phyloP scores from a whole-genome alignment of 2,113 vertebrate genomes.

The Prunella fulvescens region DNA sequence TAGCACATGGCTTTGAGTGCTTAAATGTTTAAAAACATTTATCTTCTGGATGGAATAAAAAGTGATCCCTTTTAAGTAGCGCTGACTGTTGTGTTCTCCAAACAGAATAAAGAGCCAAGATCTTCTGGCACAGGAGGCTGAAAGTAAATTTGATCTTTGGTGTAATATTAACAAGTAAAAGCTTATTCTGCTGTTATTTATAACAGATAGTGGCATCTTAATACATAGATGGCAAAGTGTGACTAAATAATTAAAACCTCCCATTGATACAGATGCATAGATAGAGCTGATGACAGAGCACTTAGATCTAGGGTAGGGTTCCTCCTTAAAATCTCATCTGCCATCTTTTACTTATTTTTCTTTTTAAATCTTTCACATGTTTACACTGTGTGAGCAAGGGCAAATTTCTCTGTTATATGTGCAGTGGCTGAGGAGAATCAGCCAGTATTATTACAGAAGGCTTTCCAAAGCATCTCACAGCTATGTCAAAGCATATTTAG shows the following conservation, averaged over 20 bases:
- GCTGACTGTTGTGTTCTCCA: not conserved
- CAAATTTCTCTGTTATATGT: not conserved
- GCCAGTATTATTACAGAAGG: not conserved
- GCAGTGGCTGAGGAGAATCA: not conserved
- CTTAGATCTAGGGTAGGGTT: not conserved
- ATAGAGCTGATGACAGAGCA: not conserved
- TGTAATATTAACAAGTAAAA: slow-evolving; percentile 5
- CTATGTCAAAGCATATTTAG: not conserved
- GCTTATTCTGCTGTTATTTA: not conserved
- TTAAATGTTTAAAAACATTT: slow-evolving; percentile 16
- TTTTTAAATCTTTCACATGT: not conserved
- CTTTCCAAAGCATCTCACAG: not conserved
- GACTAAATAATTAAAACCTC: not conserved
- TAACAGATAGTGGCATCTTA: not conserved
- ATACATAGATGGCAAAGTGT: not conserved
- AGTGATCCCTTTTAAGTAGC: not conserved
- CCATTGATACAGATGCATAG: not conserved
- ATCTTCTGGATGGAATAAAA: not conserved
- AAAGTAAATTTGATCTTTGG: not conserved
- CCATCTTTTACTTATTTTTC: not conserved
- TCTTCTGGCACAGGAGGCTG: not conserved
- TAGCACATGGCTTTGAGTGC: not conserved
- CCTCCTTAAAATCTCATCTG: not conserved
- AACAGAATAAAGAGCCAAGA: not conserved
- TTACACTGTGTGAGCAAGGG: not conserved